Evolutionary conservation across 2,888 invertebrate species (phyloP), one percentile per base, ranked within the genome.

Genomic region (Punctoribates punctum): DNA sequence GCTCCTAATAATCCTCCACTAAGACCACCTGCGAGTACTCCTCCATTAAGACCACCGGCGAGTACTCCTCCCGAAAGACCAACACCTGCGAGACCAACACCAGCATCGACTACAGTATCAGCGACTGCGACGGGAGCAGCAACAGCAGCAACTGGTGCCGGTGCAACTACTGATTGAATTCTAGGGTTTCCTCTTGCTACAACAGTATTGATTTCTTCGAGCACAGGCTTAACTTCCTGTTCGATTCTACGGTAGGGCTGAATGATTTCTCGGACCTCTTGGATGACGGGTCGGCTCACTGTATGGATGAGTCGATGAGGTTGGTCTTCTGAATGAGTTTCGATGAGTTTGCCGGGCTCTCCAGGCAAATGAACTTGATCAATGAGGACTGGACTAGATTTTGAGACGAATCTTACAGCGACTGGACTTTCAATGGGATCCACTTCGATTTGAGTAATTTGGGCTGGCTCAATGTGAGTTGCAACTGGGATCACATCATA

Each of bases 211-310:
- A 60, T 15, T 15, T 60, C 60, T 60, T 60, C 60, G 25, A 60
- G 20, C 6, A 60, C 60, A 23, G 60, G 60, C 25, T 20, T 23
- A 13, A 60, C 25, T 4, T 23, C 60, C 25, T 60, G 60, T 27
- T 25, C 23, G 8, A 60, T 15, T 25, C 60, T 20, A 23, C 60
- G 20, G 20, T 60, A 27, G 25, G 54, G 54, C n/a, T 54, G 54
- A 54, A 54, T 54, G n/a, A 54, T n/a, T 54, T 54, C 54, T 15
- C 54, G 60, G 6, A 60, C 60, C 27, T 60, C 60, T 60, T 60
- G 60, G 15, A 60, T 60, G 60, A 60, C 60, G 20, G 60, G 60
- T 13, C 60, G 23, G 27, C 5, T 23, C 4, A 60, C 60, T 11
- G 23, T 27, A 23, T 60, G 60, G 60, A 60, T 25, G 13, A 27